These are phyloP conservation scores for Cryptoblepharus egeriae DNA, from an alignment of 2,797 vertebrate genomes.

Conservation along the genomic window DNA sequence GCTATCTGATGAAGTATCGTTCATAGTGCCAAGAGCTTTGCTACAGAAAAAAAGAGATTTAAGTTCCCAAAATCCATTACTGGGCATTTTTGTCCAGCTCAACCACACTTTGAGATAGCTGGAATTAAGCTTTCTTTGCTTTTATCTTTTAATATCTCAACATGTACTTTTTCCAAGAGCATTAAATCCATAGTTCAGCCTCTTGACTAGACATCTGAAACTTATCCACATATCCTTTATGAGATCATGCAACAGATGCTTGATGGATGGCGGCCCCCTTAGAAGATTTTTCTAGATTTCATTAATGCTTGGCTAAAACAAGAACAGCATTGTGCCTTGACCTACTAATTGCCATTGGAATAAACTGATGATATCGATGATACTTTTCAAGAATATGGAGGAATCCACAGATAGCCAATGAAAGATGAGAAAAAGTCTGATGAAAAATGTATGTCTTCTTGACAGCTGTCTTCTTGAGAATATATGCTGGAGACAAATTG, in stretches of 20 bases:
- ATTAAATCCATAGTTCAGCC: conserved; percentile 3
- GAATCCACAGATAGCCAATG: too few relatives aligned
- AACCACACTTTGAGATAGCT: conserved; percentile 9
- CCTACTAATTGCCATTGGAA: neutral
- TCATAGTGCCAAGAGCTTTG: conserved; percentile 39
- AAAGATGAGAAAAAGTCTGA: neutral
- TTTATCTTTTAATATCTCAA: neutral
- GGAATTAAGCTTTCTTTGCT: conserved; percentile 21
- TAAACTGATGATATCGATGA: neutral
- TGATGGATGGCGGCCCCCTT: conserved; percentile 1
- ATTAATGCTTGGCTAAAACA: neutral
- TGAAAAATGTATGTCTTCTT: neutral
- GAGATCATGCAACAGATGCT: conserved; percentile 22
- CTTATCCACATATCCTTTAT: neutral
- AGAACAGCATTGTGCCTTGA: neutral
- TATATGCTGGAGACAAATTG: neutral
- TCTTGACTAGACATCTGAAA: conserved; percentile 4
- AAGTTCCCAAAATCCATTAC: conserved; percentile 43
- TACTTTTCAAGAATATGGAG: neutral
- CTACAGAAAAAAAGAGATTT: conserved; percentile 51
- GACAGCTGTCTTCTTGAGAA: neutral
- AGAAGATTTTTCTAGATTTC: neutral
- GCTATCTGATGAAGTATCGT: conserved; percentile 46
- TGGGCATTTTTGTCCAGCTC: conserved; percentile 6
- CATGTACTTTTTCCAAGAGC: neutral